Evolutionary conservation across 2,888 invertebrate genomes (phyloP).

Genomic region (Melangyna quadrimaculata): DNA sequence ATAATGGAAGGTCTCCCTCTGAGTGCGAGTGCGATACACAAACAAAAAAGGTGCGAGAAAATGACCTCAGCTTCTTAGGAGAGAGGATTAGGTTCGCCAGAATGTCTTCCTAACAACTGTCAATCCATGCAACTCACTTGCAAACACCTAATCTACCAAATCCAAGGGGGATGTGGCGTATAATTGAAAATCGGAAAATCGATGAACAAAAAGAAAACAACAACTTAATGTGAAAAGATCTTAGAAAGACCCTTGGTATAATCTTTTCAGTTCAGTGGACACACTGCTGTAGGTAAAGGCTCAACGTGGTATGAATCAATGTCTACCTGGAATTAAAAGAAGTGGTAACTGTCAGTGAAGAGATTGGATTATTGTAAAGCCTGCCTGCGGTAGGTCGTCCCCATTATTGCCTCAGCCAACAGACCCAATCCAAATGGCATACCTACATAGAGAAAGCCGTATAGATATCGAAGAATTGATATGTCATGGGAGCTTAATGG

Average conservation of each 20-base stretch:
- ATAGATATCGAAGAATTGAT: constrained; percentile 61
- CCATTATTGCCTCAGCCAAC: constrained; percentile 42
- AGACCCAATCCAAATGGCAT: constrained; percentile 46
- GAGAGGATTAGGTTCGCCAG: constrained; percentile 48
- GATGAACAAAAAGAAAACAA: constrained; percentile 32
- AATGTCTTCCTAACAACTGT: constrained; percentile 30
- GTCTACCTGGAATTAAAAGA: constrained; percentile 60
- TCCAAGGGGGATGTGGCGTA: constrained; percentile 47
- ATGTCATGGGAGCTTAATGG: constrained; percentile 68
- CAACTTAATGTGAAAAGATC: constrained; percentile 10
- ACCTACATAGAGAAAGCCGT: constrained; percentile 60
- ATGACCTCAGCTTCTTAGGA: constrained; percentile 44
- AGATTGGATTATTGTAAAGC: constrained; percentile 64
- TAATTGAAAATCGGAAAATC: constrained; percentile 64
- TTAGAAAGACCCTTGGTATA: constrained; percentile 14
- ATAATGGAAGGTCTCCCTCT: neutral
- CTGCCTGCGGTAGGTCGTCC: constrained; percentile 66
- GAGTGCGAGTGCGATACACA: neutral
- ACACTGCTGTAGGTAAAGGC: constrained; percentile 58
- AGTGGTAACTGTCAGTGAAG: constrained; percentile 66
- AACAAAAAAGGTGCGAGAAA: constrained; percentile 55
- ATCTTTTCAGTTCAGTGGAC: constrained; percentile 52
- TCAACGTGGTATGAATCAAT: neutral
- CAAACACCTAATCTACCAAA: constrained; percentile 50
- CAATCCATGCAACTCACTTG: constrained; percentile 42